Conservation (phyloP, 2,113 vertebrate genomes). For the Tretioscincus oriximinensis region DNA sequence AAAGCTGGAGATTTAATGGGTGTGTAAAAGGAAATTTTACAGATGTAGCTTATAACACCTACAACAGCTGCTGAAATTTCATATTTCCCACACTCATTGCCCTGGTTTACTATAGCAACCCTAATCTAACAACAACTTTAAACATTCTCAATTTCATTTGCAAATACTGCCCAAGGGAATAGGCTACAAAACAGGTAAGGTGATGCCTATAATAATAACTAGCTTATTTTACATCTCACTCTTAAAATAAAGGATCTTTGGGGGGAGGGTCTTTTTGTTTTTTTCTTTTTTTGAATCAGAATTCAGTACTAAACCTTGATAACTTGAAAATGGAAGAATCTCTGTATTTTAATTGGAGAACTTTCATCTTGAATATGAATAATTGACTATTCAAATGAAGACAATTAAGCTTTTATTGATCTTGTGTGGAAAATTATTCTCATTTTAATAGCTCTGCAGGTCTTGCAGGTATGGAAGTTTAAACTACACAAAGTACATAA, state of each 20-base stretch:
- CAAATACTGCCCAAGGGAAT: background rate
- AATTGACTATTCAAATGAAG: constrained; percentile 36
- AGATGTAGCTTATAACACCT: no score
- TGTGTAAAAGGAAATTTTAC: no score
- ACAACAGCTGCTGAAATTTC: no score
- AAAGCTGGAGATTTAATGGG: no score
- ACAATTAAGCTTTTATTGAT: constrained; percentile 44
- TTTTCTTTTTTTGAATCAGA: constrained; percentile 1
- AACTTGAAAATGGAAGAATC: background rate
- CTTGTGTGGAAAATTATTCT: constrained; percentile 29
- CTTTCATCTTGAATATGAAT: constrained; percentile 45
- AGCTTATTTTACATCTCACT: background rate
- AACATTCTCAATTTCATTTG: background rate
- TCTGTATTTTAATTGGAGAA: background rate
- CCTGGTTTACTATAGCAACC: no score
- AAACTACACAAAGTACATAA: constrained; percentile 13
- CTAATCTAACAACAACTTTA: background rate
- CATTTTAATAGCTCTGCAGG: constrained; percentile 26
- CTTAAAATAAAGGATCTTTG: background rate
- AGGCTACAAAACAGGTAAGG: constrained; percentile 9
- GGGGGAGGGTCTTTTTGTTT: no score
- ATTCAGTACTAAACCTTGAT: background rate
- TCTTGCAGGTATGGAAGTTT: constrained; percentile 25
- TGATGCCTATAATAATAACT: constrained; percentile 5
- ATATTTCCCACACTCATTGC: no score